Percentiles rank a stretch among this genome's conserved stretches.
phyloP scores from a whole-genome alignment of 2,113 vertebrate genomes.

The Haemorhous mexicanus region DNA sequence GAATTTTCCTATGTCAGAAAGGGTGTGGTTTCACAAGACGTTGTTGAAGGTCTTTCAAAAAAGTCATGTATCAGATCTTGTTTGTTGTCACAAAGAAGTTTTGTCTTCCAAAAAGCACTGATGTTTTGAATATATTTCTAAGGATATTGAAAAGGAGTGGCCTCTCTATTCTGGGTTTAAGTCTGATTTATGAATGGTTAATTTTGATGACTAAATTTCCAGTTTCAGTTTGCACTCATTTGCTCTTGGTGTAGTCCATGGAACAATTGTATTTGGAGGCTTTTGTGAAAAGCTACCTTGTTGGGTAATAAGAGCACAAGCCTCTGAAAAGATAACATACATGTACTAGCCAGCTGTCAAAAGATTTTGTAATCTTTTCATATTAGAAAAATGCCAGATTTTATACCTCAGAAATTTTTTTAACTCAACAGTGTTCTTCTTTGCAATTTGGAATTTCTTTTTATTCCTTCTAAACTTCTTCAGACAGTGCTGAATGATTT shows the following conservation, averaged over 20 bases:
- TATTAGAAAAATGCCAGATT: background rate
- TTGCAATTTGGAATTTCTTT: background rate
- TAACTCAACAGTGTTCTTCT: background rate
- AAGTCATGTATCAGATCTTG: background rate
- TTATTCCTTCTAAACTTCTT: background rate
- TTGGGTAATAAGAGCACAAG: background rate
- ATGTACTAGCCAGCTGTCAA: background rate
- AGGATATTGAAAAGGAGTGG: background rate
- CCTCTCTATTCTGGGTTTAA: background rate
- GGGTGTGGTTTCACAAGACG: background rate
- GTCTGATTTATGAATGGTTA: background rate
- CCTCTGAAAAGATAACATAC: background rate
- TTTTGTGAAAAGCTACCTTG: background rate
- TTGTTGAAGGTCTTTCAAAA: background rate
- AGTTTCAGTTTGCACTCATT: background rate
- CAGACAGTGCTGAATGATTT: background rate
- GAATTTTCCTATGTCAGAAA: background rate
- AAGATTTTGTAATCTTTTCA: background rate
- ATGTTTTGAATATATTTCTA: background rate
- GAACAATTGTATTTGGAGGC: background rate
- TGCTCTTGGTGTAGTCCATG: background rate
- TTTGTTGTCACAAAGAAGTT: background rate
- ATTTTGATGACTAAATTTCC: background rate
- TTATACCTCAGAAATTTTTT: background rate
- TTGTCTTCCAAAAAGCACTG: background rate